Conservation (phyloP, 1,140 invertebrate species). For the Nephila pilipes region DNA sequence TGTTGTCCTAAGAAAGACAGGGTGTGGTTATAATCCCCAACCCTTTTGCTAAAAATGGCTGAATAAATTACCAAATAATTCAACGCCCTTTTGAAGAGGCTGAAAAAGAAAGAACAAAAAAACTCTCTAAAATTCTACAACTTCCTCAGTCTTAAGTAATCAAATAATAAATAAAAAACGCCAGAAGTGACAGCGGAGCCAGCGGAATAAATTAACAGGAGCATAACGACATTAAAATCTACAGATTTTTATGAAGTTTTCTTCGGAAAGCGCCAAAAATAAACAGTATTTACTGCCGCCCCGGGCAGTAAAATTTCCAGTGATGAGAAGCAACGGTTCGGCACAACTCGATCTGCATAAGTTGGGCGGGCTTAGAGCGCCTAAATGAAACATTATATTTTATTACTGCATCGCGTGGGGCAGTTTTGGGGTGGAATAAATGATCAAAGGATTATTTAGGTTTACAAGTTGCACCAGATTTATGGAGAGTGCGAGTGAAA, state of each 20-base stretch:
- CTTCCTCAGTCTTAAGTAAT: background rate
- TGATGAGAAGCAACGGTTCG: background rate
- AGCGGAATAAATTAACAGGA: background rate
- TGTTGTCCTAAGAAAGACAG: background rate
- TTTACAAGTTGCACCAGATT: constrained; percentile 24
- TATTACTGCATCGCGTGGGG: constrained; percentile 45
- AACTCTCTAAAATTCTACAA: background rate
- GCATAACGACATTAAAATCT: constrained; percentile 34
- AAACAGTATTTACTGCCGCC: constrained; percentile 40
- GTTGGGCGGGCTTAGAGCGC: background rate
- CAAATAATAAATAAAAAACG: background rate
- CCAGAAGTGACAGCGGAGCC: background rate
- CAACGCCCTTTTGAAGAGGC: background rate
- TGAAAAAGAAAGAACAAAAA: background rate
- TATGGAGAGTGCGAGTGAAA: background rate
- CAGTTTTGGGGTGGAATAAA: constrained; percentile 27
- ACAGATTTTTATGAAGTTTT: background rate
- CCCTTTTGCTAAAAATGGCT: background rate
- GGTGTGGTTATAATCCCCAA: background rate
- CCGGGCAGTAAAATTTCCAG: background rate
- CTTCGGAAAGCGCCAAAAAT: background rate
- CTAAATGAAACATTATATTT: constrained; percentile 47
- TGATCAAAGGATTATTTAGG: constrained; percentile 54
- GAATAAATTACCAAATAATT: constrained; percentile 15
- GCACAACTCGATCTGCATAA: constrained; percentile 7